Percentiles rank a stretch among this genome's conserved stretches.
These are phyloP conservation scores for Sylvilagus floridanus DNA, from an alignment of 2,797 vertebrate genomes.

Conservation along the genomic window DNA sequence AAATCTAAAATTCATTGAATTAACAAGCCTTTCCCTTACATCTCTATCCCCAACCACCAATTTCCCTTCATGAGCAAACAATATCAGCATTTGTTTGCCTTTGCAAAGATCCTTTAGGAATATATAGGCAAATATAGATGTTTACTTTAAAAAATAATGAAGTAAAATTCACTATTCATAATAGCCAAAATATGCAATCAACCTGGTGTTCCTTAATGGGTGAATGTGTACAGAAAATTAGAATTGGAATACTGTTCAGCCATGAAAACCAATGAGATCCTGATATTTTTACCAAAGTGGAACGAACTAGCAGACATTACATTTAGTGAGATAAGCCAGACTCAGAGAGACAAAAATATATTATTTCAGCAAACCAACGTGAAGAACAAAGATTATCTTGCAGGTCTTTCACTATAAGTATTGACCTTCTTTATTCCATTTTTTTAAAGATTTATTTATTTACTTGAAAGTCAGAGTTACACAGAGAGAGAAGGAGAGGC, in stretches of 20 bases:
- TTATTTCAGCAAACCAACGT: constrained; percentile 2
- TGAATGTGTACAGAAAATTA: too few species aligned
- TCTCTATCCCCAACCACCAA: not conserved
- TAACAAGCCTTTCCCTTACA: not conserved
- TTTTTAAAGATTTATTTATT: too few species aligned
- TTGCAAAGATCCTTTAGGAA: constrained; percentile 37
- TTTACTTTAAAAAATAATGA: not conserved
- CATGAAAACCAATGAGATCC: too few species aligned
- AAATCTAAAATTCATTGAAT: not conserved
- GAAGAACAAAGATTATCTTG: not conserved
- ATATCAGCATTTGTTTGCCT: not conserved
- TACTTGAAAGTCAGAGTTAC: too few species aligned
- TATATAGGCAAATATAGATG: not conserved
- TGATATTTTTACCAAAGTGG: too few species aligned
- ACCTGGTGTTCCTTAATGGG: too few species aligned
- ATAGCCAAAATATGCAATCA: too few species aligned
- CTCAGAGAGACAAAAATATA: not conserved
- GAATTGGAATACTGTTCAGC: too few species aligned
- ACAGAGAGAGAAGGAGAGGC: too few species aligned
- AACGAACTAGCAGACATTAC: too few species aligned
- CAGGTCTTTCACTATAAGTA: not conserved
- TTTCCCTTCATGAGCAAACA: not conserved
- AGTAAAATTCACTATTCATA: too few species aligned
- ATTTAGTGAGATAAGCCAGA: too few species aligned
- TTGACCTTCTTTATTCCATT: not conserved